These are phyloP conservation scores for Muntiacus muntjak DNA, from an alignment of 2,113 vertebrate species.

Conservation along the genomic window DNA sequence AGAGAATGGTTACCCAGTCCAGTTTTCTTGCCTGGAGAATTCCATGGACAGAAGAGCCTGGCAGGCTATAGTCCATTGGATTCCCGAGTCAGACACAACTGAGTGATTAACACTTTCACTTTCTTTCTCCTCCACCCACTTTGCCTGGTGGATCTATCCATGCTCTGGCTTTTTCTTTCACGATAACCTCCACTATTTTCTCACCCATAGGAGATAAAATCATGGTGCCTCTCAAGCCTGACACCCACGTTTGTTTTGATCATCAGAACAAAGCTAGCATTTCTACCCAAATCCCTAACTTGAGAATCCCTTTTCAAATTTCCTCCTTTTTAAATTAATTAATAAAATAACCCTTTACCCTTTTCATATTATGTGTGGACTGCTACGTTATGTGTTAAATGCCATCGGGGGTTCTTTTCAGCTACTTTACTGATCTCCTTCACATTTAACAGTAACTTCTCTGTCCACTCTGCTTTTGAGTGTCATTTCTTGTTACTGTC, in stretches of 20 bases:
- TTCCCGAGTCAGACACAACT: background rate
- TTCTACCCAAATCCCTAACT: background rate
- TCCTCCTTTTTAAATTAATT: background rate
- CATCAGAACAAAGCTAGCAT: background rate
- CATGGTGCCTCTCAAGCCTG: background rate
- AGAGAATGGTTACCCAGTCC: background rate
- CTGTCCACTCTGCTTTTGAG: background rate
- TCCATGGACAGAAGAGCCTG: background rate
- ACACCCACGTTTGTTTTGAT: background rate
- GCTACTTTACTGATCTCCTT: background rate
- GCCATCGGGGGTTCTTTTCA: accelerated
- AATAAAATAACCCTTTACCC: background rate
- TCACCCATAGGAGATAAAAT: background rate
- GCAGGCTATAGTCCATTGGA: background rate
- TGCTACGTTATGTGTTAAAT: background rate
- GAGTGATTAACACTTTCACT: background rate
- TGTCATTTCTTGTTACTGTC: background rate
- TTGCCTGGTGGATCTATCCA: background rate
- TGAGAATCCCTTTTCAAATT: background rate
- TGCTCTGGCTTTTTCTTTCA: background rate
- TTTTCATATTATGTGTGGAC: background rate
- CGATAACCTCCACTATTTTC: background rate
- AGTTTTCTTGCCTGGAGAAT: background rate
- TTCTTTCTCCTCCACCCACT: background rate
- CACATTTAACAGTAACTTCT: background rate